Evolutionary conservation across 2,888 invertebrate genomes (phyloP), one percentile per base, ranked within the genome.

Genomic region (Cyaniris semiargus): DNA sequence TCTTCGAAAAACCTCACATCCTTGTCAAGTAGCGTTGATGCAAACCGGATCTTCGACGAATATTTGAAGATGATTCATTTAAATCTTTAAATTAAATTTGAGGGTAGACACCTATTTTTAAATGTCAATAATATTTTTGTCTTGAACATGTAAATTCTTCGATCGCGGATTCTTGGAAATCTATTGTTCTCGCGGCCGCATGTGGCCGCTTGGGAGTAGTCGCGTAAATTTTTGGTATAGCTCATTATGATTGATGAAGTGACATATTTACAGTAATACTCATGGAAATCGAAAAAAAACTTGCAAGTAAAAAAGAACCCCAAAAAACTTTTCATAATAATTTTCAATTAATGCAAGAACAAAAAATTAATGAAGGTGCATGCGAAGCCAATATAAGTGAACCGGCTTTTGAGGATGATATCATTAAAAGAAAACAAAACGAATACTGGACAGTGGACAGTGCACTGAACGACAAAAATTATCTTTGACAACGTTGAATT

Each of bases 21-120:
- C 74, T 74, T 74, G 53, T 74, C 27, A 74, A 27, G 48, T 74
- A n/a, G 44, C 44, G 38, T 38, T 23, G 44, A 48, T 44, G 27
- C 74, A 27, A 74, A 74, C 74, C 74, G 74, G 74, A 74, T 74
- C 48, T 53, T 48, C 74, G 48, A 53, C 15, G 27, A 71, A 38
- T 71, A 74, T 74, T 15, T 27, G 13, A 15, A 48, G 74, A 74
- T 74, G 74, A 74, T 74, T 74, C 74, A 74, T 74, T 74, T 18
- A 27, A 23, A 72, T 48, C 44, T 44, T 53, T 27, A 48, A 72
- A 23, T 53, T 72, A n/a, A 38, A 48, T 72, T 44, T 44, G 72
- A 72, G 72, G 72, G 48, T 44, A 71, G n/a, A 6, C 15, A n/a
- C n/a, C 18, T 34, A 34, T 34, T 34, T 21, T 60, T 21, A 44